Conservation (phyloP, 2,113 vertebrate species). For the Platichthys flesus region DNA sequence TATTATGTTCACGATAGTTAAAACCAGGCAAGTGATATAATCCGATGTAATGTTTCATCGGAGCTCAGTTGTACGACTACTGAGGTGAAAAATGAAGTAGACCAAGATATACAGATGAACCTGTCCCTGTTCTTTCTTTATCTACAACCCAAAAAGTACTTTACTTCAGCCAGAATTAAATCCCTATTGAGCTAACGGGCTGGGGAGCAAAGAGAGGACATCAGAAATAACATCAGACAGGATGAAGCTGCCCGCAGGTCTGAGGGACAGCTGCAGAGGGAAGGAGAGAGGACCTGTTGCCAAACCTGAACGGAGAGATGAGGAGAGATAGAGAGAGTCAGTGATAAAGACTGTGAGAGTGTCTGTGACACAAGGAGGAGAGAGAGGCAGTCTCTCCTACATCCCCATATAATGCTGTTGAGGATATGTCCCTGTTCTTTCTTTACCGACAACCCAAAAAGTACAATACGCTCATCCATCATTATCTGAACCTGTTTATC, state of each 20-base stretch:
- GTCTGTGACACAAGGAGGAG: not conserved
- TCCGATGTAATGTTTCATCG: no score
- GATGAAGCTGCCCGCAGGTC: not conserved
- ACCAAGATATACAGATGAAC: not conserved
- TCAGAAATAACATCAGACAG: not conserved
- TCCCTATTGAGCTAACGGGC: not conserved
- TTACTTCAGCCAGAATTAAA: not conserved
- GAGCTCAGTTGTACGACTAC: not conserved
- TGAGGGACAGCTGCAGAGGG: not conserved
- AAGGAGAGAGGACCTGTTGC: not conserved
- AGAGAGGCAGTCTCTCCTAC: not conserved
- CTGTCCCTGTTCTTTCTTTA: not conserved
- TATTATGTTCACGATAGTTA: no score
- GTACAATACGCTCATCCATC: not conserved
- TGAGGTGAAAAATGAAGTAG: not conserved
- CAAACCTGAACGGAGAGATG: not conserved
- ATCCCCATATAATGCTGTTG: no score
- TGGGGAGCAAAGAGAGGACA: slow-evolving; percentile 1
- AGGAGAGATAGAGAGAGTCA: not conserved
- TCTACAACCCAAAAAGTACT: not conserved
- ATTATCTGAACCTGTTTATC: no score
- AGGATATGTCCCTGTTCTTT: not conserved
- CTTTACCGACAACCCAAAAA: not conserved
- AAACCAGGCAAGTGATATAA: no score
- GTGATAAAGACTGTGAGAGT: not conserved